Base-by-base conservation (phyloP, 2,888 invertebrate species). In the Exocentrus adspersus region DNA sequence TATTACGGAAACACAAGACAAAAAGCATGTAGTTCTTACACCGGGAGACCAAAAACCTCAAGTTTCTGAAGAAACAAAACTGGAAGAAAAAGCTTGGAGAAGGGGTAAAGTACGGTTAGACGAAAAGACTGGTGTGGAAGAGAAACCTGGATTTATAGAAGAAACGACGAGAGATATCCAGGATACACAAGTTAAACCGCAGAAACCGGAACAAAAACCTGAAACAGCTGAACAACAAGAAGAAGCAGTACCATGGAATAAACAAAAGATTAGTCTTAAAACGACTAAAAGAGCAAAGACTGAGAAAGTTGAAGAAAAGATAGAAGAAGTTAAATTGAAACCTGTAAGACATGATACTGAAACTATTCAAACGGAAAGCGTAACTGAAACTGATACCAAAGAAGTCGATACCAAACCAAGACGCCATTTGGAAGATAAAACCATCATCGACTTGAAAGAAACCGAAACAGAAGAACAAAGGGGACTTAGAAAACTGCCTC, bases 221-320 rank as follows among this genome's bases (percentile, higher is more conserved):
- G 60, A 4, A 14, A 20, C 30, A 37, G 60, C 72, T 20, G 68
- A 73, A 57, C 60, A 67, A 28, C 68, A 75, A 88, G 84, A 85
- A 54, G 69, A 73, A 60, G 57, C 62, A 37, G 46, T 73, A 65
- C 85, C 87, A 5, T 87, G 87, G 87, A 90, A 86, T 7, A 64
- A 70, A 67, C 66, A 70, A 58, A 52, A 67, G 41, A 69, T 71
- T 12, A 63, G 19, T 17, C 58, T 71, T 1, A 69, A 64, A 64
- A 62, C 56, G 46, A 57, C 62, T 12, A 20, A 28, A 51, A 51
- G 20, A 4, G 30, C 12, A 14, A 51, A 28, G 30, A 51, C 21
- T 0, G 30, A 9, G 16, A 85, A 84, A 84, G 12, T 19, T 21
- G 24, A n/a, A 24, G 10, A 48, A 48, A 24, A 51, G 10, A 14